Percentiles rank a stretch among this genome's conserved stretches.
Evolutionary conservation across 2,888 invertebrate species (phyloP).

Genomic region (Drosophila mettleri): DNA sequence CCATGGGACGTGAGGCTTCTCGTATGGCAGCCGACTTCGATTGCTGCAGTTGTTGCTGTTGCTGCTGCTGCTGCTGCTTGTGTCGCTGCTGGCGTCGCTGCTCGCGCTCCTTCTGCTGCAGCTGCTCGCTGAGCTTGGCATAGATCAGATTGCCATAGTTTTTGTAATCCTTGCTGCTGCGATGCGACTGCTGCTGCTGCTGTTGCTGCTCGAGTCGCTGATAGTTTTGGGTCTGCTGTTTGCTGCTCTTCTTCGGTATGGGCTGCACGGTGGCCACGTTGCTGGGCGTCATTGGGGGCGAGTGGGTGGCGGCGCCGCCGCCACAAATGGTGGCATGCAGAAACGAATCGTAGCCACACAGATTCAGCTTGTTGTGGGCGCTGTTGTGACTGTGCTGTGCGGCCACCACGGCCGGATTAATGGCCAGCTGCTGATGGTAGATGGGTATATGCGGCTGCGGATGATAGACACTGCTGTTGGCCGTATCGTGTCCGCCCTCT

Average conservation of each 20-base stretch:
- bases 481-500: constrained; percentile 53
- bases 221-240: constrained; percentile 8
- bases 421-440: constrained; percentile 88
- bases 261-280: constrained; percentile 83
- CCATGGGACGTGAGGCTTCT: constrained; percentile 28
- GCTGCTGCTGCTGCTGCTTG: constrained; percentile 85
- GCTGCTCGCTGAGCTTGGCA: constrained; percentile 83
- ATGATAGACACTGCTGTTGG: constrained; percentile 67
- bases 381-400: constrained; percentile 79
- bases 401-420: constrained; percentile 87
- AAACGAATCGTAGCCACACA: constrained; percentile 87
- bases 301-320: constrained; percentile 73
- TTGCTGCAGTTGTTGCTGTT: constrained; percentile 40
- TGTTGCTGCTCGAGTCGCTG: constrained; percentile 24
- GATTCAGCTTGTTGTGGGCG: constrained; percentile 85
- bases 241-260: constrained; percentile 72
- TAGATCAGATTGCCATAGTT: constrained; percentile 84
- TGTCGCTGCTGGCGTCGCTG: constrained; percentile 72
- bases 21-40: constrained; percentile 30
- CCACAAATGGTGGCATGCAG: constrained; percentile 88
- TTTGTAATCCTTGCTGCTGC: constrained; percentile 81
- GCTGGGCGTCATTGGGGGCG: constrained; percentile 77
- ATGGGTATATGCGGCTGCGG: constrained; percentile 86
- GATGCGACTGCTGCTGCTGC: constrained; percentile 77
- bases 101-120: constrained; percentile 80